Conservation (phyloP, 2,888 invertebrate genomes). For the Stomorhina lunata region DNA sequence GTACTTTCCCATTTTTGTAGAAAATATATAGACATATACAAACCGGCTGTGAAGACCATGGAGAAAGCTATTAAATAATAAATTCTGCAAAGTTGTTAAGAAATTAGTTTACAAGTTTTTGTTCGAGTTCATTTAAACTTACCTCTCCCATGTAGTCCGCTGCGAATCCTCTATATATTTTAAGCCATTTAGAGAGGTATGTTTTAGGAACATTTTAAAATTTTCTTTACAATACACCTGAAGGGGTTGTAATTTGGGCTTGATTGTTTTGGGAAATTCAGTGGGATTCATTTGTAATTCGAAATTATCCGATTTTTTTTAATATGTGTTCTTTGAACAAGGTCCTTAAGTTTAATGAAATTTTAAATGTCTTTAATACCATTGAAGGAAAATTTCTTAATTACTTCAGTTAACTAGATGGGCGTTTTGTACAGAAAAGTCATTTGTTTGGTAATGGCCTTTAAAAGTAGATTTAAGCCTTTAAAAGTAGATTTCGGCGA, state of each 20-base stretch:
- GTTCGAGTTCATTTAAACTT: background rate
- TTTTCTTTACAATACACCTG: constrained; percentile 45
- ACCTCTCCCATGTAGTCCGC: constrained; percentile 55
- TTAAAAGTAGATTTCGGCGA: too few species aligned
- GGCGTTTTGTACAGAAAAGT: too few species aligned
- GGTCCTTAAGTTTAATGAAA: background rate
- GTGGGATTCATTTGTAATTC: too few species aligned
- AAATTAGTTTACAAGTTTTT: background rate
- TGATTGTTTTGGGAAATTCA: too few species aligned
- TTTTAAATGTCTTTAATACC: too few species aligned
- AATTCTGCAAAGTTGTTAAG: constrained; percentile 2
- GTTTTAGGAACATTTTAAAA: constrained; percentile 30
- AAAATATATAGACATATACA: constrained; percentile 55
- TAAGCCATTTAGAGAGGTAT: constrained; percentile 56
- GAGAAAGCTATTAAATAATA: constrained; percentile 55
- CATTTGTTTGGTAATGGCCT: too few species aligned
- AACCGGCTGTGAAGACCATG: constrained; percentile 8
- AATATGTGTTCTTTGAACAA: background rate
- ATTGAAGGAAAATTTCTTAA: too few species aligned
- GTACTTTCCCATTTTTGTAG: constrained; percentile 57
- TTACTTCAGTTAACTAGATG: too few species aligned
- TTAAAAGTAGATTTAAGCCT: too few species aligned
- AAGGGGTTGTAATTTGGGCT: constrained; percentile 34
- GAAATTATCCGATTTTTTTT: rapidly evolving
- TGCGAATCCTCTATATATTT: constrained; percentile 47